phyloP scores from a whole-genome alignment of 1,140 invertebrate species.

The Hermetia illucens region DNA sequence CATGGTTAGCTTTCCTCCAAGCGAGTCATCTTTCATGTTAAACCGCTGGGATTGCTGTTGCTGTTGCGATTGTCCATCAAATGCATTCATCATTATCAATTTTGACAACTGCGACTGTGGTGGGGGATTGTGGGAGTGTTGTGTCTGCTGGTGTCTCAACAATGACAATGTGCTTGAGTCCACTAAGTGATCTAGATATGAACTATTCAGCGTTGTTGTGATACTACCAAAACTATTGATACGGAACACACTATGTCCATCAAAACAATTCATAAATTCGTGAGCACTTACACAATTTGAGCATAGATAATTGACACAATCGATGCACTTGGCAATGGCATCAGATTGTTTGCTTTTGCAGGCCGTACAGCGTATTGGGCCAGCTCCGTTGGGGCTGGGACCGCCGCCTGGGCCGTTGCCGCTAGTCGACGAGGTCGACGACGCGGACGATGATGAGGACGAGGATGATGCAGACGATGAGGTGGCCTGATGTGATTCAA shows the following conservation, averaged over 20 bases:
- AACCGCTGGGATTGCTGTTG: not conserved
- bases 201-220: slow-evolving; percentile 9
- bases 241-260: slow-evolving; percentile 79
- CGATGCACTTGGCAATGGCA: slow-evolving; percentile 81
- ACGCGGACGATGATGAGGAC: slow-evolving; percentile 18
- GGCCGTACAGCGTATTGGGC: slow-evolving; percentile 57
- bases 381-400: slow-evolving; percentile 1
- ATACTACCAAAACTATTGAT: slow-evolving; percentile 37
- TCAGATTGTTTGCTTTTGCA: slow-evolving; percentile 75
- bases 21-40: not conserved
- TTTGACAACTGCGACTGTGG: not conserved
- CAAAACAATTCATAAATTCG: slow-evolving; percentile 97
- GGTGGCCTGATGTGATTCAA: slow-evolving; percentile 16
- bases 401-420: slow-evolving; percentile 7
- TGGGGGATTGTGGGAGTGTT: slow-evolving; percentile 8
- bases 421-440: slow-evolving; percentile 22
- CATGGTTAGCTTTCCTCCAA: not conserved
- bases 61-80: not conserved
- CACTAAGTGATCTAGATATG: slow-evolving; percentile 20
- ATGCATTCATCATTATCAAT: not conserved
- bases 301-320: slow-evolving; percentile 91
- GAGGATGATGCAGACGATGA: slow-evolving; percentile 22
- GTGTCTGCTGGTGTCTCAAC: slow-evolving; percentile 26
- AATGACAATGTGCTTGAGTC: slow-evolving; percentile 24
- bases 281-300: slow-evolving; percentile 95